These are phyloP conservation scores for Steinernema feltiae DNA, from an alignment of 1,140 invertebrate genomes.

Conservation along the genomic window DNA sequence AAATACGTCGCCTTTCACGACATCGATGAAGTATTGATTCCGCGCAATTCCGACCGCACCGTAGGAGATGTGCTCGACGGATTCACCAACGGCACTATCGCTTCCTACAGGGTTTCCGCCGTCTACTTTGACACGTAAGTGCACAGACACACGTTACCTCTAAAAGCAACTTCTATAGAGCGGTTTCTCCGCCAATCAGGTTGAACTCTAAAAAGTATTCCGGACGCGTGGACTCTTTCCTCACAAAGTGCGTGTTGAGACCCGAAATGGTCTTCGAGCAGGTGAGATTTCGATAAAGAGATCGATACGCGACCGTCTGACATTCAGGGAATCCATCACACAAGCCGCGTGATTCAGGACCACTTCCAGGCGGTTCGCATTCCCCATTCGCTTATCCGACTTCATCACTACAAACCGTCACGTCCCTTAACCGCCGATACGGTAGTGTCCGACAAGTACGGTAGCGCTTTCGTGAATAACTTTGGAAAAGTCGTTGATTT, in stretches of 20 bases:
- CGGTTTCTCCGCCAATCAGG: background rate
- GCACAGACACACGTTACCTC: background rate
- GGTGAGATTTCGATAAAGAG: background rate
- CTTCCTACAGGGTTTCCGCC: background rate
- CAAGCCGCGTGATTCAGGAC: slow-evolving; percentile 47
- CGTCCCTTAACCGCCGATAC: background rate
- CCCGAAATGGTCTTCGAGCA: slow-evolving; percentile 55
- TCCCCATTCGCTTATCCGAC: background rate
- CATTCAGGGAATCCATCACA: slow-evolving; percentile 57
- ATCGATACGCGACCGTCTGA: background rate
- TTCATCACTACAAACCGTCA: background rate
- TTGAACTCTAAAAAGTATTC: background rate
- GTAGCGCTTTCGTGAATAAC: background rate
- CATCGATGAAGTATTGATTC: slow-evolving; percentile 59
- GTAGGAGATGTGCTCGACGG: background rate
- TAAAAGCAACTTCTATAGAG: background rate
- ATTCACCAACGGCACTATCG: background rate
- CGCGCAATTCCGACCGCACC: slow-evolving; percentile 23
- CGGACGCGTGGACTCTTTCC: slow-evolving; percentile 38
- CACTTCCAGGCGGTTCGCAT: slow-evolving; percentile 34
- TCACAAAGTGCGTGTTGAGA: slow-evolving; percentile 56
- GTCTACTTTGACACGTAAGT: background rate
- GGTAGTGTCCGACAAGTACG: background rate
- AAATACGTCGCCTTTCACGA: slow-evolving; percentile 58
- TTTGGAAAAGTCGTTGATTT: background rate